These are phyloP conservation scores for Tenthredo livida DNA, from an alignment of 2,888 invertebrate genomes.

Conservation along the genomic window DNA sequence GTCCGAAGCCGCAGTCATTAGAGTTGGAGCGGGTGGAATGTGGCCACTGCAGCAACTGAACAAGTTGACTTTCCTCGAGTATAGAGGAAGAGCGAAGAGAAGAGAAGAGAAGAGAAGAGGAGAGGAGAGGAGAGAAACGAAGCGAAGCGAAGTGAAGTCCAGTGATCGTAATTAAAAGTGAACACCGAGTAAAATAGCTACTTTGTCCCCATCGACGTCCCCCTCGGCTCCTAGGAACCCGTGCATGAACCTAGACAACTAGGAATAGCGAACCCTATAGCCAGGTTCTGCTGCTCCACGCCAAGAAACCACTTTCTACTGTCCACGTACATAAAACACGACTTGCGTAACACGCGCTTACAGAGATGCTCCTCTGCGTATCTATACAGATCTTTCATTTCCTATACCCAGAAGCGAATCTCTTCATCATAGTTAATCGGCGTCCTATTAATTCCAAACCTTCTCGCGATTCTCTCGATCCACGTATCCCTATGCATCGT, in stretches of 20 bases:
- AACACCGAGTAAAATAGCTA: constrained; percentile 32
- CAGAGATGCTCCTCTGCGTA: constrained; percentile 46
- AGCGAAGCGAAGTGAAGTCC: not conserved
- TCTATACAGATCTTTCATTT: constrained; percentile 39
- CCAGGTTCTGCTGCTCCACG: not conserved
- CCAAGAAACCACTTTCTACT: constrained; percentile 48
- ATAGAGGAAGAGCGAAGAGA: not conserved
- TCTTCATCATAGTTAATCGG: constrained; percentile 6
- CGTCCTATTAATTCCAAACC: constrained; percentile 15
- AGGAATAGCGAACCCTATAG: not conserved
- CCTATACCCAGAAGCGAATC: constrained; percentile 46
- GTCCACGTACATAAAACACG: constrained; percentile 42
- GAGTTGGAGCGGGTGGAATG: constrained; percentile 45
- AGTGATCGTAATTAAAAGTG: constrained; percentile 31
- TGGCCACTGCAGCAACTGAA: constrained; percentile 23
- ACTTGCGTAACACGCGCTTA: constrained; percentile 46
- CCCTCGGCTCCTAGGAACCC: constrained; percentile 2
- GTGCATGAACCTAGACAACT: not conserved
- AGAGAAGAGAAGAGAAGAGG: not conserved
- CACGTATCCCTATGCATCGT: not conserved
- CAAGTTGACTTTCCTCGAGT: constrained; percentile 20
- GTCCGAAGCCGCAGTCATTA: constrained; percentile 45
- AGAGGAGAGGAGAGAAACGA: not conserved
- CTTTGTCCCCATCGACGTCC: constrained; percentile 18
- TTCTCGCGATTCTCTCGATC: constrained; percentile 12